These are phyloP conservation scores for Neodiprion pinetum DNA, from an alignment of 1,140 invertebrate genomes.

Conservation along the genomic window DNA sequence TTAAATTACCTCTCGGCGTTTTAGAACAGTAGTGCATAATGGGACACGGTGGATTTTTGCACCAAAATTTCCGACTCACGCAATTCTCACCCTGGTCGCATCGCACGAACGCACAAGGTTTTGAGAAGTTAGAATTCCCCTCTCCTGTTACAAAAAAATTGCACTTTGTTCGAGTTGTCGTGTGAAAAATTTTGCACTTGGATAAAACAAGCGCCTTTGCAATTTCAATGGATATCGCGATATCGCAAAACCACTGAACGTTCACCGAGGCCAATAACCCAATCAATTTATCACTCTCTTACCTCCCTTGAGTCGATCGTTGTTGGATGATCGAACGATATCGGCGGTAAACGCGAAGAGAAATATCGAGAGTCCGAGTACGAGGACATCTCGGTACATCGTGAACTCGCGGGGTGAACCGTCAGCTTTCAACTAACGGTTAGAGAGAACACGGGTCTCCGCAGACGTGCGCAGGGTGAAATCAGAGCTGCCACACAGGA, in stretches of 20 bases:
- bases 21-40: constrained; percentile 47
- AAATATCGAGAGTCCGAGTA: not conserved
- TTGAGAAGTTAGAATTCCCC: not conserved
- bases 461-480: not conserved
- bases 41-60: constrained; percentile 42
- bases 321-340: not conserved
- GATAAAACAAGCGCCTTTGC: not conserved
- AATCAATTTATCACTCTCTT: constrained; percentile 4
- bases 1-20: constrained; percentile 39
- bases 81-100: constrained; percentile 39
- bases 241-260: not conserved
- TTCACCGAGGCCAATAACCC: not conserved
- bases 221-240: not conserved
- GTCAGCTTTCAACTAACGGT: not conserved
- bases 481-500: not conserved
- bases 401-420: not conserved
- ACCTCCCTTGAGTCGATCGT: not conserved
- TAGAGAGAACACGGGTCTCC: not conserved
- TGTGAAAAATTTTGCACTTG: not conserved
- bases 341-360: not conserved
- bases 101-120: constrained; percentile 33
- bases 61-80: constrained; percentile 46
- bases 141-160: not conserved
- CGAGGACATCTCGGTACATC: not conserved
- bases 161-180: not conserved